Percentiles rank a stretch among this genome's conserved stretches.
These are phyloP conservation scores for Sylvia borin DNA, from an alignment of 2,797 vertebrate species.

Conservation along the genomic window DNA sequence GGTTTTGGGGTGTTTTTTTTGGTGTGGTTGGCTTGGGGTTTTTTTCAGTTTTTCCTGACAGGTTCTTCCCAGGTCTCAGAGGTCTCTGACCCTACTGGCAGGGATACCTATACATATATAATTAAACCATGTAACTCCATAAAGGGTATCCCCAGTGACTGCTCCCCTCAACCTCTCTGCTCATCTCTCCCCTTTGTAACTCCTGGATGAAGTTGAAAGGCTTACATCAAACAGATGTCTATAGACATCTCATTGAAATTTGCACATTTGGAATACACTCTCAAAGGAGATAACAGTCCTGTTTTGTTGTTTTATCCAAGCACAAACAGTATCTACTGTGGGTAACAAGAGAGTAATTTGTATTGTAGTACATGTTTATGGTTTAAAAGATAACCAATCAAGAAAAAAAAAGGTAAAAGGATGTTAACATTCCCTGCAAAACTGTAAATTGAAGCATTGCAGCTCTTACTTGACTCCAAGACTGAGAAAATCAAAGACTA, in stretches of 20 bases:
- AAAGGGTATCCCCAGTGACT: not conserved
- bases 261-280: not conserved
- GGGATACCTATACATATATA: not conserved
- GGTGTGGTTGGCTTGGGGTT: not conserved
- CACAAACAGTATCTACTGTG: not conserved
- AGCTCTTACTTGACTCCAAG: not conserved
- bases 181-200: not conserved
- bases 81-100: not conserved
- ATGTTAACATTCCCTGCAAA: not conserved
- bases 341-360: not conserved
- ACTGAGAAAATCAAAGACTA: not conserved
- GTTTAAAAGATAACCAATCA: not conserved
- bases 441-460: not conserved
- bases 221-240: not conserved
- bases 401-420: not conserved
- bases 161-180: not conserved
- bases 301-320: not conserved
- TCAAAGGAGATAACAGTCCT: not conserved
- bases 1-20: fast-evolving
- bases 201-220: not conserved
- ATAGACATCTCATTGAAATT: not conserved
- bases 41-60: not conserved
- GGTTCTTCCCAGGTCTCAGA: not conserved
- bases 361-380: not conserved
- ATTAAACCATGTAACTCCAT: not conserved